Conservation (phyloP, 2,797 vertebrate species). For the Pachyuromys duprasi region DNA sequence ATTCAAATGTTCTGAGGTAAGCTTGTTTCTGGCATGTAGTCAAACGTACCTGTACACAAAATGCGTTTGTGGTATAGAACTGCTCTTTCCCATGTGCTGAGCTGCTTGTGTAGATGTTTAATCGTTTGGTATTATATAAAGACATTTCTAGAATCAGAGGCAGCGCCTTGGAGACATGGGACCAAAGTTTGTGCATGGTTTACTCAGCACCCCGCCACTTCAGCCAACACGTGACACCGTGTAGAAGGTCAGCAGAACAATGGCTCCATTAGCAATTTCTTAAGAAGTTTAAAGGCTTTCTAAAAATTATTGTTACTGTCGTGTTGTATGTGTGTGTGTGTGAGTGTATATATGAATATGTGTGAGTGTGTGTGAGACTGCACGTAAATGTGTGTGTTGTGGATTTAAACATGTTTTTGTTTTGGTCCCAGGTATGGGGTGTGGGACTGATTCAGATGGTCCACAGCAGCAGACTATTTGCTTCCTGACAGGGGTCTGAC, state of each 20-base stretch:
- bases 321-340: neutral
- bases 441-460: too few species aligned
- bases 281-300: neutral
- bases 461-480: too few species aligned
- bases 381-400: neutral
- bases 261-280: neutral
- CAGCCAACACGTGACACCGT: rapidly evolving
- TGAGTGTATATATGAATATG: neutral
- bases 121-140: neutral
- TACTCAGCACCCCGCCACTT: too few species aligned
- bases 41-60: neutral
- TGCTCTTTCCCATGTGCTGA: neutral
- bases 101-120: neutral
- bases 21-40: neutral
- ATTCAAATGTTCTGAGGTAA: neutral
- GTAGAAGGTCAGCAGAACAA: neutral
- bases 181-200: neutral
- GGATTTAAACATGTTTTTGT: too few species aligned
- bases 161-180: rapidly evolving
- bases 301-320: neutral
- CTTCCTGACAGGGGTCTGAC: too few species aligned
- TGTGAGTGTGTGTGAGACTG: neutral
- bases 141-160: neutral
- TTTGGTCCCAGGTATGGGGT: too few species aligned
- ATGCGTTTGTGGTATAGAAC: neutral